Percentiles rank a stretch among this genome's conserved stretches.
Evolutionary conservation across 92 coral and sea anemone species (phyloP).

Genomic region (Chrysogorgia sp.): DNA sequence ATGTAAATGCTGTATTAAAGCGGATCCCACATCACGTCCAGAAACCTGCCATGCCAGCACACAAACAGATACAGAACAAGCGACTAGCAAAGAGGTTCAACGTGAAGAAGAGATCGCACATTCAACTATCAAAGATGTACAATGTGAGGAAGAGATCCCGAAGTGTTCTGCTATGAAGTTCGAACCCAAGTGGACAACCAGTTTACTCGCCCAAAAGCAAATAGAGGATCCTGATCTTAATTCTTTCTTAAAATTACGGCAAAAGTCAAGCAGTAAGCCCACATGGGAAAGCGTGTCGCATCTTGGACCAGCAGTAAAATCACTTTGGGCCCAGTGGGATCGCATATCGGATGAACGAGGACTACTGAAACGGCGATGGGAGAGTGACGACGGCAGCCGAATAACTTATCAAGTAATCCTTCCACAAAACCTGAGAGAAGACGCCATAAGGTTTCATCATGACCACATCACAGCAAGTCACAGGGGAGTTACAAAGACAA

Average conservation of each 20-base stretch:
- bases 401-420: constrained; percentile 49
- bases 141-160: not conserved
- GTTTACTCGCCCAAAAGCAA: constrained; percentile 38
- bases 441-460: constrained; percentile 60
- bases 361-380: constrained; percentile 34
- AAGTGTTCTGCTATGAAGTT: constrained; percentile 36
- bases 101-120: not conserved
- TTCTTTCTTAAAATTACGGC: constrained; percentile 22
- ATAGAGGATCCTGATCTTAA: constrained; percentile 49
- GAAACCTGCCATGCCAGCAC: constrained; percentile 36
- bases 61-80: constrained; percentile 25
- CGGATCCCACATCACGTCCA: constrained; percentile 20
- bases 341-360: constrained; percentile 30
- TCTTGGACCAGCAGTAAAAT: constrained; percentile 44
- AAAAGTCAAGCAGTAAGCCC: constrained; percentile 15
- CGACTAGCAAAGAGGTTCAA: not conserved
- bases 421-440: constrained; percentile 42
- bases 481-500: constrained; percentile 45
- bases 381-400: constrained; percentile 19
- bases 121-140: not conserved
- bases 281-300: constrained; percentile 56
- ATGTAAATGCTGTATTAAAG: constrained; percentile 52
- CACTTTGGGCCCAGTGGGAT: constrained; percentile 64
- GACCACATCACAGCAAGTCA: constrained; percentile 62
- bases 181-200: constrained; percentile 50